These are phyloP conservation scores for Ormyrus rosae DNA, from an alignment of 2,888 invertebrate genomes.

Conservation along the genomic window DNA sequence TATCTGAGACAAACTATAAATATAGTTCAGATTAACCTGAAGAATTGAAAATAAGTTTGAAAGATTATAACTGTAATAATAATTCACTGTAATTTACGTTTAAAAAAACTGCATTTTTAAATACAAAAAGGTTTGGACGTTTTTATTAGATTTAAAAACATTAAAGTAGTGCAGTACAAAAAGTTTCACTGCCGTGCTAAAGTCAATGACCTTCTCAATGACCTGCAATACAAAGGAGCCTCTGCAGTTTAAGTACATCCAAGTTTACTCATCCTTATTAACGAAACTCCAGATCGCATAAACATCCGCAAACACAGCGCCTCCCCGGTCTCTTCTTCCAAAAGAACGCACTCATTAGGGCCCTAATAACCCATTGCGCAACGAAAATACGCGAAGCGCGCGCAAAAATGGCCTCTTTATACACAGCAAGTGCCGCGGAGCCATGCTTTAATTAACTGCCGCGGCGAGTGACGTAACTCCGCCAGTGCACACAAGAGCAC, in stretches of 20 bases:
- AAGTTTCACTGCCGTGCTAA: too few species aligned
- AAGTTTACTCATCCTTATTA: background rate
- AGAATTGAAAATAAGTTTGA: too few species aligned
- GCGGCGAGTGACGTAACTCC: slow-evolving; percentile 12
- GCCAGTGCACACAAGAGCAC: slow-evolving; percentile 26
- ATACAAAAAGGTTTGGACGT: too few species aligned
- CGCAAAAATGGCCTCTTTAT: background rate
- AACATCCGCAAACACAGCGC: background rate
- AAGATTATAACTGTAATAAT: too few species aligned
- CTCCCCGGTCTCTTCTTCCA: too few species aligned
- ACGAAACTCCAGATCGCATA: background rate
- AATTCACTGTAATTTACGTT: too few species aligned
- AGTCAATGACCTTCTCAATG: too few species aligned
- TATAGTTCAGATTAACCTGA: background rate
- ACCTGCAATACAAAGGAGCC: too few species aligned
- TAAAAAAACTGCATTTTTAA: too few species aligned
- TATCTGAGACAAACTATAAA: background rate
- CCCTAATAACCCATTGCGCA: slow-evolving; percentile 3
- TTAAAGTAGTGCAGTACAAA: too few species aligned
- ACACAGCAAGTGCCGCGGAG: background rate
- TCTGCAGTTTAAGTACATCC: too few species aligned
- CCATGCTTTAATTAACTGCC: slow-evolving; percentile 21
- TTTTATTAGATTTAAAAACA: too few species aligned
- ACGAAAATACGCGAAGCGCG: background rate
- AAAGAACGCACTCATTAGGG: slow-evolving; percentile 8